Percentiles rank a stretch among this genome's conserved stretches.
Conservation (phyloP, 2,113 vertebrate species). For the Pleuronectes platessa region DNA sequence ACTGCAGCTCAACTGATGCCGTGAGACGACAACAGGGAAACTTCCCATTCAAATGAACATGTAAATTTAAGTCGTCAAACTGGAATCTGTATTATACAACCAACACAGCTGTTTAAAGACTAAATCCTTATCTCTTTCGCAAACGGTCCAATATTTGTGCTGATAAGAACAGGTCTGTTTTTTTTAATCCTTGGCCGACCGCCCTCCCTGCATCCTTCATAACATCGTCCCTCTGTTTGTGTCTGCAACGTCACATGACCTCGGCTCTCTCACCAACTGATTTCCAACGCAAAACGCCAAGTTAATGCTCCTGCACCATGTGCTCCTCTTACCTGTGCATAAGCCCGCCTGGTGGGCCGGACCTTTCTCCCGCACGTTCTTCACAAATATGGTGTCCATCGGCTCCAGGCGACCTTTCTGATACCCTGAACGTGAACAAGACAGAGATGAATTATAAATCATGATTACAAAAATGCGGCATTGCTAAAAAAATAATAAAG, state of each 20-base stretch:
- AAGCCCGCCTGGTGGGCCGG: constrained; percentile 93
- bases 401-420: constrained; percentile 89
- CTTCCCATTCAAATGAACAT: background rate
- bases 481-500: background rate
- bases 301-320: background rate
- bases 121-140: background rate
- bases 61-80: constrained; percentile 7
- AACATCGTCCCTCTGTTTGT: background rate
- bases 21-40: constrained; percentile 23
- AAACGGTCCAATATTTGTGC: background rate
- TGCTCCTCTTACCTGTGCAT: constrained; percentile 86
- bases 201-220: background rate
- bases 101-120: background rate
- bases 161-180: background rate
- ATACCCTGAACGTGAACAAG: constrained; percentile 66
- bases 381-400: constrained; percentile 99
- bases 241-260: constrained; percentile 28
- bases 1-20: constrained; percentile 15
- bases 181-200: background rate
- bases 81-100: constrained; percentile 11
- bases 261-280: background rate
- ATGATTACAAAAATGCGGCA: background rate
- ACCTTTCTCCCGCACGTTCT: constrained; percentile 93
- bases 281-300: constrained; percentile 64
- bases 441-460: background rate